Evolutionary conservation across 2,113 vertebrate genomes (phyloP).

Genomic region (Sturnus vulgaris): DNA sequence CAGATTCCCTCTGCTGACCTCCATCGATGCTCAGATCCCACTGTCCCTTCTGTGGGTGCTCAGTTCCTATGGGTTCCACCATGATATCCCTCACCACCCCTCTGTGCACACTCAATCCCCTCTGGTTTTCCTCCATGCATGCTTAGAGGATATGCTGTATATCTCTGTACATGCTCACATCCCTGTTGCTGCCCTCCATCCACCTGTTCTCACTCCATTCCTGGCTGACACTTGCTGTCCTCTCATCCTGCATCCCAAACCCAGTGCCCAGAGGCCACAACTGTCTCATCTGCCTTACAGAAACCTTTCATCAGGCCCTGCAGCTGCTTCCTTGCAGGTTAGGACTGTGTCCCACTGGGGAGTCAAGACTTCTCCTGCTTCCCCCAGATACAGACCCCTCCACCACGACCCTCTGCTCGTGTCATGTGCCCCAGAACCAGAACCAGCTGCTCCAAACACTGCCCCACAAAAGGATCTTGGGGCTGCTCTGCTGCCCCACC

Average conservation of each 20-base stretch:
- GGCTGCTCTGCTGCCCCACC: not conserved
- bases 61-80: not conserved
- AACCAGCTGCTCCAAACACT: not conserved
- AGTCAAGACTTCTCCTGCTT: not conserved
- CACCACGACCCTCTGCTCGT: not conserved
- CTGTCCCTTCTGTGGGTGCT: not conserved
- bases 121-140: not conserved
- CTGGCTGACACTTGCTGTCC: not conserved
- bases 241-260: not conserved
- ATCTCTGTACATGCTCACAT: not conserved
- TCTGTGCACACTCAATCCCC: fast-evolving
- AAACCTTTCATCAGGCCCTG: not conserved
- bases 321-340: not conserved
- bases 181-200: fast-evolving
- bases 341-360: not conserved
- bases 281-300: not conserved
- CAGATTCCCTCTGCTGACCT: not conserved
- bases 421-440: fast-evolving
- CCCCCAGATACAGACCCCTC: not conserved
- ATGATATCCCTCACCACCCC: not conserved
- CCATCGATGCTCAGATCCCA: fast-evolving
- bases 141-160: too few species aligned
- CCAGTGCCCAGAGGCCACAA: not conserved
- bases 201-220: fast-evolving
- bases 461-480: not conserved